Base-by-base conservation (phyloP, 2,888 invertebrate species). In the Tetragonula carbonaria region DNA sequence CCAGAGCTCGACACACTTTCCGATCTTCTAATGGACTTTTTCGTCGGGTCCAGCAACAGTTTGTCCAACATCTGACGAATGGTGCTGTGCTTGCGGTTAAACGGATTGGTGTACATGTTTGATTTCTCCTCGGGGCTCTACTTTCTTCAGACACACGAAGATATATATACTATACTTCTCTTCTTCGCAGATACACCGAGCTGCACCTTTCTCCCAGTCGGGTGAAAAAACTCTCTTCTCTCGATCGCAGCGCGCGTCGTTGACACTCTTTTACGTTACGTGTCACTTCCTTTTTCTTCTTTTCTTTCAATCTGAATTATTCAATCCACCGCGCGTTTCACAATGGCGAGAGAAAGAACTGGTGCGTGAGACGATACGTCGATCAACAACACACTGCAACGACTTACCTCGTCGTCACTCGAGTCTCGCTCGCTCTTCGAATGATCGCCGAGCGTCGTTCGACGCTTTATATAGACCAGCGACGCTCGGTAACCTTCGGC, bases 21-120 rank as follows among this genome's bases (percentile, higher is more conserved):
- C 5, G 94, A 94, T 53, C 94, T 90, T 18, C 91, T 90, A 67
- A 94, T 93, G 4, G 93, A 90, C 55, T 90, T 92, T 79, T 89
- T 93, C 53, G 91, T 91, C n/a, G 96, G 95, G 78, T 95, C 95
- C 87, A 96, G 95, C 84, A 97, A 95, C 82, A 45, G 45, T 45
- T 96, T 96, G 93, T 97, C 97, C 91, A 97, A 95, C 91, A 96
- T 95, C 92, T 96, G 96, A 90, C 96, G 95, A 92, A 97, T 95
- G 78, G 96, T 96, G 23, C 96, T 96, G 93, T 97, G 97, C 90
- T 96, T 97, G 88, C 97, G 95, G 88, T 96, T 96, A 93, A 97
- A 96, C 77, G 96, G 96, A 93, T 97, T 97, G 83, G 96, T 96
- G 91, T 96, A 96, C 97, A 96, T 96, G 90, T 95, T 53, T 23